Evolutionary conservation across 2,113 vertebrate genomes (phyloP).

Genomic region (Petrocephalus microphthalmus): DNA sequence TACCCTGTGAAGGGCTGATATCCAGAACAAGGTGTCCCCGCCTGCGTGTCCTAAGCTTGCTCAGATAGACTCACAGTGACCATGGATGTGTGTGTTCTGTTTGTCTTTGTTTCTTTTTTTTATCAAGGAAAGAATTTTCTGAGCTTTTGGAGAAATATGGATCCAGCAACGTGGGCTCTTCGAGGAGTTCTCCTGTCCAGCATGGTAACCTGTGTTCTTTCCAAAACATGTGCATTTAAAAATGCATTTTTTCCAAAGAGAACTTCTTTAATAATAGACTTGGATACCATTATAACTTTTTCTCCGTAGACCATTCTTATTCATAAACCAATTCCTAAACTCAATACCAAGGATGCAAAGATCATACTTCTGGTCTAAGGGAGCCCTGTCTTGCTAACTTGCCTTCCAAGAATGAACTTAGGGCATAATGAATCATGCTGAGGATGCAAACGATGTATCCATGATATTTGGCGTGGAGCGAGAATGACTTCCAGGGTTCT

Average conservation of each 20-base stretch:
- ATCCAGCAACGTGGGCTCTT: constrained; percentile 71
- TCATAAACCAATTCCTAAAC: background rate
- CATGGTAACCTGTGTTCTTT: constrained; percentile 37
- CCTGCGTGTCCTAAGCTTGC: background rate
- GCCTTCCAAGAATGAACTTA: background rate
- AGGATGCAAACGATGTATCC: background rate
- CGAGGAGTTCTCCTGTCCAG: constrained; percentile 71
- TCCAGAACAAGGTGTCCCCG: background rate
- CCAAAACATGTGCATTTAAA: background rate
- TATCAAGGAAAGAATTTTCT: constrained; percentile 71
- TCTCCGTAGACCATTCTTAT: background rate
- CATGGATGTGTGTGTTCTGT: background rate
- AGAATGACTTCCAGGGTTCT: background rate
- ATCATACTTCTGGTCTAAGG: background rate
- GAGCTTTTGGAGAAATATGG: constrained; percentile 81
- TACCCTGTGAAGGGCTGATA: background rate
- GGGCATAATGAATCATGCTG: background rate
- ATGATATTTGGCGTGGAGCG: background rate
- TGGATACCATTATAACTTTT: background rate
- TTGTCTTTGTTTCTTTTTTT: constrained; percentile 19
- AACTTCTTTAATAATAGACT: background rate
- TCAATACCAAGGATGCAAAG: background rate
- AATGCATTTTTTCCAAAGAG: background rate
- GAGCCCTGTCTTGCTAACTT: background rate
- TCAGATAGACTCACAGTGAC: background rate